Evolutionary conservation across 2,113 vertebrate species (phyloP).

Genomic region (Passerina amoena): DNA sequence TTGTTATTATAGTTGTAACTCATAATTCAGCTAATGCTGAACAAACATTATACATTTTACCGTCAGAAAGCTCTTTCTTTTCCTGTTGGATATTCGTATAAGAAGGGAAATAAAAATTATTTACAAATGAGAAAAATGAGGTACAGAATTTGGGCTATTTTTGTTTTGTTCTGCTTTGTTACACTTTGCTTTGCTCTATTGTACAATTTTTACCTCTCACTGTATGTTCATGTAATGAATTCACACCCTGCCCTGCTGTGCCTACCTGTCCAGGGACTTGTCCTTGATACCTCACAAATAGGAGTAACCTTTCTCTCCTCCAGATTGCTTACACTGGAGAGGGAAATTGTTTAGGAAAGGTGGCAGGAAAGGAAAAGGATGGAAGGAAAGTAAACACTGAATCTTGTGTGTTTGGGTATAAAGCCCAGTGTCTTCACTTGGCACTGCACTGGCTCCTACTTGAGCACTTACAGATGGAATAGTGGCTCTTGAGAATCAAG

Average conservation of each 20-base stretch:
- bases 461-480: neutral
- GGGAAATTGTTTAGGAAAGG: neutral
- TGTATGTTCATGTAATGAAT: neutral
- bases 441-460: neutral
- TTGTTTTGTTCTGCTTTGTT: neutral
- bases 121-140: neutral
- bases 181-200: neutral
- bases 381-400: neutral
- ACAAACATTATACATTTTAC: neutral
- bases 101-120: neutral
- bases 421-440: neutral
- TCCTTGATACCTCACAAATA: neutral
- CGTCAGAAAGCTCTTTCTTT: neutral
- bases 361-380: neutral
- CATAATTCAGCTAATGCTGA: neutral
- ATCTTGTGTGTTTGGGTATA: neutral
- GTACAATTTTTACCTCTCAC: neutral
- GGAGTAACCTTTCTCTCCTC: neutral
- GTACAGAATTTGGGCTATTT: neutral
- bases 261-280: neutral
- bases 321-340: neutral
- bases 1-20: neutral
- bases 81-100: neutral
- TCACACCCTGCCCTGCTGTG: neutral
- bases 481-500: neutral